These are phyloP conservation scores for Nymphalis c-album DNA, from an alignment of 2,888 invertebrate species.

Conservation along the genomic window DNA sequence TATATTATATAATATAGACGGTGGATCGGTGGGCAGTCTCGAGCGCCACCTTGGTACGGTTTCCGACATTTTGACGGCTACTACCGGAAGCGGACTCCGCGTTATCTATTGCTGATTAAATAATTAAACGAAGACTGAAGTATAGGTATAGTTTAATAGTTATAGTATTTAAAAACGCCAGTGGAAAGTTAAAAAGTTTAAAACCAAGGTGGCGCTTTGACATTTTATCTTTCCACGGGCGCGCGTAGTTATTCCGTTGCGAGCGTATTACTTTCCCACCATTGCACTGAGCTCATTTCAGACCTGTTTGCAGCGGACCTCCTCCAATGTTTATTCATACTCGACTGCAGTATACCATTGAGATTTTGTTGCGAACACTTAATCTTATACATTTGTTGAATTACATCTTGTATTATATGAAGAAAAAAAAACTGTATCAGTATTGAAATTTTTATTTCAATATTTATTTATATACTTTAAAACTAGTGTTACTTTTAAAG, in stretches of 20 bases:
- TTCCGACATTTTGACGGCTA: constrained; percentile 41
- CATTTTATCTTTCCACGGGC: constrained; percentile 34
- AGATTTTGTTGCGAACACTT: constrained; percentile 1
- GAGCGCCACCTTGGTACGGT: constrained; percentile 31
- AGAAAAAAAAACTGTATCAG: background rate
- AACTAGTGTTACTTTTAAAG: background rate
- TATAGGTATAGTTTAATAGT: constrained; percentile 77
- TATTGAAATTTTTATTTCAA: background rate
- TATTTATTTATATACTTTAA: background rate
- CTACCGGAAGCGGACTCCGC: constrained; percentile 39
- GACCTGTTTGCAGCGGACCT: background rate
- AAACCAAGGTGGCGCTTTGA: constrained; percentile 36
- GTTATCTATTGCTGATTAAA: constrained; percentile 68
- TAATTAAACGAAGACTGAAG: constrained; percentile 80
- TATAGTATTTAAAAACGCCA: constrained; percentile 68
- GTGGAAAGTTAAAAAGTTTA: constrained; percentile 43
- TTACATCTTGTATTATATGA: background rate
- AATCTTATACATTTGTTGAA: background rate
- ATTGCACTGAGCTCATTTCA: constrained; percentile 21
- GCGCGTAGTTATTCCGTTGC: constrained; percentile 26
- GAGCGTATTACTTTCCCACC: constrained; percentile 22
- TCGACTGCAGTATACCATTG: constrained; percentile 13
- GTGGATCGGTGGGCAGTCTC: constrained; percentile 34
- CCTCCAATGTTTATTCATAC: constrained; percentile 1
- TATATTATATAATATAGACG: constrained; percentile 18